A percentile compares a stretch with the other conserved stretches of the same genome.
These are phyloP conservation scores for Leptatherina wallacei DNA, from an alignment of 2,797 vertebrate genomes.

Conservation along the genomic window DNA sequence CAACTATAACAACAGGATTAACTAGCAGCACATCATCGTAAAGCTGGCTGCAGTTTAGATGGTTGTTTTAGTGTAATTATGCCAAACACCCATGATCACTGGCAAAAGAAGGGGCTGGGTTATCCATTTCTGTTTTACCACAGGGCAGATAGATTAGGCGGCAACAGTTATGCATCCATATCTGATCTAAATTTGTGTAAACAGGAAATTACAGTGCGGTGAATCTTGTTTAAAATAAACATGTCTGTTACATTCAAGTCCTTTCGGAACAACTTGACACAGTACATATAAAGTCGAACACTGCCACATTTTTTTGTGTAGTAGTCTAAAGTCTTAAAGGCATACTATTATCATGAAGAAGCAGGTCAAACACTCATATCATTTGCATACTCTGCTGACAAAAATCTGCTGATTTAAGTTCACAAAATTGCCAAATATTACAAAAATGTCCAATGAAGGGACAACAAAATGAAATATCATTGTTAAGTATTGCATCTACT, in stretches of 20 bases:
- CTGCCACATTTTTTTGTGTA: not conserved
- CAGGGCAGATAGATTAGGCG: not conserved
- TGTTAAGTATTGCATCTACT: too few species aligned
- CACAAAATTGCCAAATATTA: too few species aligned
- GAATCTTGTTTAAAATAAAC: not conserved
- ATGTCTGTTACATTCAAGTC: not conserved
- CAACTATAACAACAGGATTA: slow-evolving; percentile 16
- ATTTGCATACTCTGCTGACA: too few species aligned
- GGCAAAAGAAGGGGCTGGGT: not conserved
- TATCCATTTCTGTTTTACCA: not conserved
- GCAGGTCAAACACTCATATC: too few species aligned
- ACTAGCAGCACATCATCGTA: slow-evolving; percentile 8
- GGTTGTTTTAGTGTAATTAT: not conserved
- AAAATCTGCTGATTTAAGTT: too few species aligned
- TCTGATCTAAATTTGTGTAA: not conserved
- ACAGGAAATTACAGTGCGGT: not conserved
- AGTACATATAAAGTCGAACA: not conserved
- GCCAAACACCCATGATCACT: not conserved
- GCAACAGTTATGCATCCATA: not conserved
- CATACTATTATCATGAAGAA: too few species aligned
- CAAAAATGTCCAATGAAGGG: too few species aligned
- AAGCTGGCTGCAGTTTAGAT: slow-evolving; percentile 23
- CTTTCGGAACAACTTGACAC: not conserved
- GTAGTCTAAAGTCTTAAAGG: not conserved
- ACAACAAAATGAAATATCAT: too few species aligned